Percentiles rank a stretch among this genome's conserved stretches.
Evolutionary conservation across 92 coral and sea anemone genomes (phyloP).

Genomic region (Porites cylindrica): DNA sequence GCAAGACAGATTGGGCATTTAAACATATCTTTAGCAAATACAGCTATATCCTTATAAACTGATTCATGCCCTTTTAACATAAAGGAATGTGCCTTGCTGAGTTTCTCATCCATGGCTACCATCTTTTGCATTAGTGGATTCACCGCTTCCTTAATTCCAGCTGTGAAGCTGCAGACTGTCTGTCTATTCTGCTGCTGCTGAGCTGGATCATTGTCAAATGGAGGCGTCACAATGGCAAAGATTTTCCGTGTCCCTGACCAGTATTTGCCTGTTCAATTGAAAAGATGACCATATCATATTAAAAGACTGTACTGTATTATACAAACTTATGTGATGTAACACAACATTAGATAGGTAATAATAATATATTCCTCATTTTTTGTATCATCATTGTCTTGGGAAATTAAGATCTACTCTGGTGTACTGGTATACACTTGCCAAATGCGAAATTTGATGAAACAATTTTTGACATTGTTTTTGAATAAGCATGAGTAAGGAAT

Average conservation of each 20-base stretch:
- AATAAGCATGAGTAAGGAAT: no score
- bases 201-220: neutral
- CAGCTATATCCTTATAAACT: slow-evolving; percentile 34
- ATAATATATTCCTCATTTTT: neutral
- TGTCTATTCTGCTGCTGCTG: neutral
- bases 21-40: slow-evolving; percentile 34
- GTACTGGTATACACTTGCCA: no score
- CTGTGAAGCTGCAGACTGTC: neutral
- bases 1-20: slow-evolving; percentile 41
- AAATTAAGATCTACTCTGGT: no score
- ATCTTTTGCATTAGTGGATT: slow-evolving; percentile 9
- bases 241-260: slow-evolving; percentile 55
- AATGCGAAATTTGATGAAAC: no score
- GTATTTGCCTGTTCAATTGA: slow-evolving; percentile 23
- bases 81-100: slow-evolving; percentile 12
- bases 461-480: no score
- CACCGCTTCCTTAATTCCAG: neutral
- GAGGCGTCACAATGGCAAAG: slow-evolving; percentile 14
- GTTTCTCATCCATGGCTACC: slow-evolving; percentile 12
- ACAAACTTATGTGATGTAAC: neutral
- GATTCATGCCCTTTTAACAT: slow-evolving; percentile 34
- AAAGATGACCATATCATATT: neutral
- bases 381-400: neutral
- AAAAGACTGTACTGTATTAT: neutral
- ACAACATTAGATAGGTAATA: neutral